Evolutionary conservation across 2,888 invertebrate species (phyloP), one percentile per base, ranked within the genome.

Genomic region (Eupsilia transversa): DNA sequence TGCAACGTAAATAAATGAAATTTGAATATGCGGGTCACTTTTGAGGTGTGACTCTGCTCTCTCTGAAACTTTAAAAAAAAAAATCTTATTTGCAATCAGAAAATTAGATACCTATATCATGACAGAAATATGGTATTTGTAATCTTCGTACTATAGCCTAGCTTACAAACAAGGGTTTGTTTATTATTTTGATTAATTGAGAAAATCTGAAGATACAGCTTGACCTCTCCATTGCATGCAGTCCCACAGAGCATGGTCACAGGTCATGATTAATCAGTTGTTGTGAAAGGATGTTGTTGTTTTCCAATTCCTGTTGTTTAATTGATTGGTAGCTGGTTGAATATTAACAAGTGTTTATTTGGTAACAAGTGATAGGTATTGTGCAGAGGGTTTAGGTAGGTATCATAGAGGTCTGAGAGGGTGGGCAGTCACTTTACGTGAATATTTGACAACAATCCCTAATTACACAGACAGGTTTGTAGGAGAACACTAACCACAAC

Each of bases 241-340:
- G 49, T 43, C 49, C 2, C 12, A 54, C 38, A 46, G n/a, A 20
- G 30, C 46, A 57, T 30, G n/a, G n/a, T n/a, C n/a, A n/a, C n/a
- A 46, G 43, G 43, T 65, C 54, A 66, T n/a, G n/a, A 38, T 56
- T 66, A 46, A 77, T 74, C 56, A 74, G 67, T 74, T 66, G 38
- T 65, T 54, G n/a, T 77, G 30, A 74, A 65, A 77, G 27, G 27
- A 43, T 43, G 27, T 59, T 49, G 60, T 73, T 60, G 59, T 60
- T 72, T 73, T 57, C 33, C 20, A 72, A 72, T 38, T 56, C 12
- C 30, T 59, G 38, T 33, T 30, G 38, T 41, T 59, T 33, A 9
- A 27, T 72, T 74, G 35, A 73, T 43, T 43, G 27, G 27, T 56
- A 27, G n/a, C 14, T 35, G 43, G 23, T 35, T 38, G n/a, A n/a